Evolutionary conservation across 1,140 invertebrate species (phyloP).

Genomic region (Drosophila novamexicana): DNA sequence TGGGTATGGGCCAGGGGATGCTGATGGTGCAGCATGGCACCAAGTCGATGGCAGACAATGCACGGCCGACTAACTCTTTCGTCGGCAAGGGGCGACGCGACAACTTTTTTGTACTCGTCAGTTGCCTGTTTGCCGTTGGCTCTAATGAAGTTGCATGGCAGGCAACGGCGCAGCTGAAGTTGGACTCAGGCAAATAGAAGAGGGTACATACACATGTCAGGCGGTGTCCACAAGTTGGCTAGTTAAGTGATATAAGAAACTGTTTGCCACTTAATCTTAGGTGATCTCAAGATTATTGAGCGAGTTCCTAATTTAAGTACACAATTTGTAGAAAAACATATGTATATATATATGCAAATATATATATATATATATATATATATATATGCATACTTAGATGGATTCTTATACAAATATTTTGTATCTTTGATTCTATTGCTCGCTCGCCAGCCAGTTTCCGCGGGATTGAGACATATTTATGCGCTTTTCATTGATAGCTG

Average conservation of each 20-base stretch:
- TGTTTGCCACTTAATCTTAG: too few relatives aligned
- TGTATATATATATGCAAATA: too few relatives aligned
- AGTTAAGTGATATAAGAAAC: too few relatives aligned
- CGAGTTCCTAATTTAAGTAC: too few relatives aligned
- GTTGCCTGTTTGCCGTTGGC: constrained; percentile 32
- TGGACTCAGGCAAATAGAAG: constrained; percentile 29
- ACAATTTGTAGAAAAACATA: too few relatives aligned
- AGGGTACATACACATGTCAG: constrained; percentile 8
- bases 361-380: too few relatives aligned
- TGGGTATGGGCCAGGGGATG: constrained; percentile 40
- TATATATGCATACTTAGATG: too few relatives aligned
- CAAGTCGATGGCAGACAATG: constrained; percentile 38
- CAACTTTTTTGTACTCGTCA: constrained; percentile 30
- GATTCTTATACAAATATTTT: too few relatives aligned
- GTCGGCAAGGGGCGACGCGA: constrained; percentile 33
- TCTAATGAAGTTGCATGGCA: constrained; percentile 70
- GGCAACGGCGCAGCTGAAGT: constrained; percentile 13
- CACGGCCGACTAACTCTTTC: constrained; percentile 66
- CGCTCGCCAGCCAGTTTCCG: background rate
- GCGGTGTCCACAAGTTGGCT: too few relatives aligned
- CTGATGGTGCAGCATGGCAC: constrained; percentile 13
- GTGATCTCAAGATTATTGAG: too few relatives aligned
- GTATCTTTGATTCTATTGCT: too few relatives aligned
- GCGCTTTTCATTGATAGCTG: constrained; percentile 52
- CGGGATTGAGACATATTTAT: constrained; percentile 39